Evolutionary conservation across 30 jellyfish, hydroid and myxozoan genomes (phyloP).

Genomic region (Nemopilema nomurai): DNA sequence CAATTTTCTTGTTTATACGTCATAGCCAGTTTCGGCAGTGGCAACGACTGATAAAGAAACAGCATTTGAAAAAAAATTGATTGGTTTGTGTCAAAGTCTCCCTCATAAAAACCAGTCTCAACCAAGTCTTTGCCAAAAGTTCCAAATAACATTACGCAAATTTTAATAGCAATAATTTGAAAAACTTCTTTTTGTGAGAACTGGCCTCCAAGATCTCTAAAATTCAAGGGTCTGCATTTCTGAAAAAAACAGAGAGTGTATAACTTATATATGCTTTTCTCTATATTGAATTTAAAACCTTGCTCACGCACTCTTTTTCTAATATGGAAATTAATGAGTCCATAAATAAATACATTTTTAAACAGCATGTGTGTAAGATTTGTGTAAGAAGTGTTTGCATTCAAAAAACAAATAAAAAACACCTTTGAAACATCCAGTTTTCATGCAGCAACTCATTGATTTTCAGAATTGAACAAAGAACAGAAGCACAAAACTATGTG

Average conservation of each 20-base stretch:
- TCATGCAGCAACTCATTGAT: neutral
- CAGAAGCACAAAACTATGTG: constrained; percentile 19
- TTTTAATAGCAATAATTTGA: neutral
- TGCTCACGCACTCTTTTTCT: neutral
- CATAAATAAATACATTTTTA: neutral
- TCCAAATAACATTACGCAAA: neutral
- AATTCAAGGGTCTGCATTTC: neutral
- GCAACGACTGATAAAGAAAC: neutral
- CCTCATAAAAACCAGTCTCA: neutral
- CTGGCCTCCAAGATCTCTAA: neutral
- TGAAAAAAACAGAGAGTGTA: neutral
- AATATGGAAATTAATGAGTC: neutral
- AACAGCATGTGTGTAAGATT: neutral
- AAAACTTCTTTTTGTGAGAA: neutral
- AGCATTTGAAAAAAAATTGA: neutral
- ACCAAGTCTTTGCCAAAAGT: neutral
- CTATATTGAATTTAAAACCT: constrained; percentile 2
- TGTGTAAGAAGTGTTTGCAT: neutral
- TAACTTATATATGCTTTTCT: neutral
- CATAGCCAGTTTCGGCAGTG: neutral
- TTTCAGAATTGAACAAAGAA: neutral
- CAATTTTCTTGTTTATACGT: neutral
- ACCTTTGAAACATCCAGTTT: neutral
- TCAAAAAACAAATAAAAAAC: neutral
- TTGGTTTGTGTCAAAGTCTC: neutral